Evolutionary conservation across 2,797 vertebrate genomes (phyloP).

Genomic region (Danio tinwini): DNA sequence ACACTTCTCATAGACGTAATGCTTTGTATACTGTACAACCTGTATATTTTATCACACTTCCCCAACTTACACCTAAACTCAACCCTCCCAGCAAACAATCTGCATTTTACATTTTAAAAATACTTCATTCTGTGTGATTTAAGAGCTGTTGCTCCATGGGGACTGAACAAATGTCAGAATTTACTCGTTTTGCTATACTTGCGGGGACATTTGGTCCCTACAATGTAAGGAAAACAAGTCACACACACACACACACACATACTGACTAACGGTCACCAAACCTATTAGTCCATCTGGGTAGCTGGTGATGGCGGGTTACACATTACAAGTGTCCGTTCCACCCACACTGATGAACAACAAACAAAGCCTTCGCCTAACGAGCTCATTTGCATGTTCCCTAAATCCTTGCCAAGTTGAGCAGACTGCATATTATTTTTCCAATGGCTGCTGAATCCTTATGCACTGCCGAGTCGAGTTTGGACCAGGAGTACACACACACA

Average conservation of each 20-base stretch:
- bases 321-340: conserved; percentile 33
- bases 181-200: not conserved
- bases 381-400: conserved; percentile 38
- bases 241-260: not conserved
- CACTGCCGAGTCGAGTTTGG: not conserved
- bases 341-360: conserved; percentile 33
- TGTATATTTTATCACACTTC: too few relatives aligned
- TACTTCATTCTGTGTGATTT: too few relatives aligned
- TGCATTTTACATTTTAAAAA: too few relatives aligned
- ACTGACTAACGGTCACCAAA: conserved; percentile 24
- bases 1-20: not conserved
- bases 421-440: conserved; percentile 47
- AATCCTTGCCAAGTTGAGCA: conserved; percentile 40
- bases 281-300: conserved; percentile 33
- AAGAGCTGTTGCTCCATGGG: too few relatives aligned
- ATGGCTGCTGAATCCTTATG: conserved; percentile 19
- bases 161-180: not conserved
- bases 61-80: too few relatives aligned
- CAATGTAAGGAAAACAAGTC: not conserved
- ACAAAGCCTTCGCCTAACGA: conserved; percentile 38
- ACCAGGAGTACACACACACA: not conserved
- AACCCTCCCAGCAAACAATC: too few relatives aligned
- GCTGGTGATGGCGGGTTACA: conserved; percentile 33
- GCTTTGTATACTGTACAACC: too few relatives aligned
- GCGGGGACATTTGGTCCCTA: conserved; percentile 11